Percentiles rank a stretch among this genome's conserved stretches.
Evolutionary conservation across 2,797 vertebrate species (phyloP).

Genomic region (Platyrinchus mystaceus): DNA sequence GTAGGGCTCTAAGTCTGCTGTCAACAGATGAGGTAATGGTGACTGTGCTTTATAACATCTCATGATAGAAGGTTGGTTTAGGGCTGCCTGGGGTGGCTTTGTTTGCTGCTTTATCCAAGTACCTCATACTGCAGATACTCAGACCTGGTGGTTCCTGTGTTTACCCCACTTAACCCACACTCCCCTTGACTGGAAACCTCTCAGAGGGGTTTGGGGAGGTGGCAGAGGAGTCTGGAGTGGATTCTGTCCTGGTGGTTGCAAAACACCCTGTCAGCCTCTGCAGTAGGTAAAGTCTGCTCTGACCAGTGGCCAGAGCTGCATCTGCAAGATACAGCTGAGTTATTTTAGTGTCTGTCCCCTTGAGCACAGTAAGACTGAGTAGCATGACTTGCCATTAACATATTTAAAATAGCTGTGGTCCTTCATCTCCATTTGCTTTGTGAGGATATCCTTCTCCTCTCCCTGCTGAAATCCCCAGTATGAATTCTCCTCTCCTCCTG

Average conservation of each 20-base stretch:
- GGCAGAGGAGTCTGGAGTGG: neutral
- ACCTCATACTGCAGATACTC: neutral
- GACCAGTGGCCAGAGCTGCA: constrained; percentile 71
- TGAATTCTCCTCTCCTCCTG: constrained; percentile 37
- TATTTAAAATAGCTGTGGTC: constrained; percentile 60
- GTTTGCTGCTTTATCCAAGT: neutral
- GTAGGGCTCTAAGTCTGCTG: neutral
- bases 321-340: constrained; percentile 70
- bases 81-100: neutral
- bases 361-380: constrained; percentile 36
- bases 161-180: neutral
- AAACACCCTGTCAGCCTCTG: constrained; percentile 9
- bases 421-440: constrained; percentile 60
- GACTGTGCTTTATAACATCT: neutral
- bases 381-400: constrained; percentile 39
- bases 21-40: constrained; percentile 7
- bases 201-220: neutral
- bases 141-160: neutral
- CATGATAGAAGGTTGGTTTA: neutral
- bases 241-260: neutral
- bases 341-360: constrained; percentile 66
- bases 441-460: constrained; percentile 37
- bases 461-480: constrained; percentile 38
- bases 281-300: constrained; percentile 67
- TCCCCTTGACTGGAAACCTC: neutral